Percentiles rank a stretch among this genome's conserved stretches.
Conservation (phyloP, 2,113 vertebrate species). For the Pica pica region DNA sequence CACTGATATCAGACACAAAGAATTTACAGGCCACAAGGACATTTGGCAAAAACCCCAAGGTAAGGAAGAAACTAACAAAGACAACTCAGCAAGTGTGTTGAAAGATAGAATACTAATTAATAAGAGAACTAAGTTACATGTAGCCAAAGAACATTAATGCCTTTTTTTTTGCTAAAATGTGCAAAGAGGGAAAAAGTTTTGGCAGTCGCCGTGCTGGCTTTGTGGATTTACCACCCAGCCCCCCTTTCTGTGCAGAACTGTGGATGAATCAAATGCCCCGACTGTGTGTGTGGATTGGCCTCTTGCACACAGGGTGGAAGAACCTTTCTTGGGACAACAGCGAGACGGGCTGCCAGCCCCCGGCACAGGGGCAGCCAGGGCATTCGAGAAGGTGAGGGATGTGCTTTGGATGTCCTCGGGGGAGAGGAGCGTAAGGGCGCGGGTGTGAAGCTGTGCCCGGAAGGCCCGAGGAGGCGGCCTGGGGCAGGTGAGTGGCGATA, state of each 20-base stretch:
- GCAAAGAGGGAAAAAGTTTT: neutral
- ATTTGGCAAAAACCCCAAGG: neutral
- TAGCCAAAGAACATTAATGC: neutral
- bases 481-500: accelerated
- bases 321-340: neutral
- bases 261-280: neutral
- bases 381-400: accelerated
- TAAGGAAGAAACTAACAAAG: neutral
- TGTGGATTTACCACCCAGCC: neutral
- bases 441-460: accelerated
- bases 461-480: accelerated
- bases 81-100: neutral
- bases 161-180: neutral
- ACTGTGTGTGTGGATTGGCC: neutral
- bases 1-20: neutral
- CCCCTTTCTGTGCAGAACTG: neutral
- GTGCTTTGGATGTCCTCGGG: accelerated
- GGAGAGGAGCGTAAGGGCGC: accelerated
- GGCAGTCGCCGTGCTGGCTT: too few species aligned
- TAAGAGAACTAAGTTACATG: neutral
- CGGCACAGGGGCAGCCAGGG: neutral
- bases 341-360: neutral
- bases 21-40: neutral
- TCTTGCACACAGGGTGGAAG: neutral
- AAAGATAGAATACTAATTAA: neutral